A percentile compares a stretch with the other conserved stretches of the same genome.
These are phyloP conservation scores for Drosophila triauraria DNA, from an alignment of 1,140 invertebrate species.

Conservation along the genomic window DNA sequence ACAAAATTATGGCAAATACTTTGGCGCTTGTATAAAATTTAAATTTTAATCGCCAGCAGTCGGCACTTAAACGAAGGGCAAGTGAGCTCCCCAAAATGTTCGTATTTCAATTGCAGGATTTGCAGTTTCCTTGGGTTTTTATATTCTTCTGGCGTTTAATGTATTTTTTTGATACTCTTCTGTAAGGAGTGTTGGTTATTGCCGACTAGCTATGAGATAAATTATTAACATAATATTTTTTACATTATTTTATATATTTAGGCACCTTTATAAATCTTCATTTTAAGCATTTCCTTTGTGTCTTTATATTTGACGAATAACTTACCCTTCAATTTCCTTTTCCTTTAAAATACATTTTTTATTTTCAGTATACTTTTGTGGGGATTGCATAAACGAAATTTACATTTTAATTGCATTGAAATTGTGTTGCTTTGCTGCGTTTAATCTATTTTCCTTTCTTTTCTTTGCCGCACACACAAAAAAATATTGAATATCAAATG, in stretches of 20 bases:
- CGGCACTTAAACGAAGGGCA: constrained; percentile 11
- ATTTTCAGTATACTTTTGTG: constrained; percentile 18
- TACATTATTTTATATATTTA: background rate
- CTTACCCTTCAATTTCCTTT: constrained; percentile 13
- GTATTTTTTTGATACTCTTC: background rate
- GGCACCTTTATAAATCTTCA: background rate
- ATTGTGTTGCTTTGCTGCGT: constrained; percentile 60
- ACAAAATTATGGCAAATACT: constrained; percentile 75
- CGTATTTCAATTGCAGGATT: constrained; percentile 14
- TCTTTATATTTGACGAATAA: background rate
- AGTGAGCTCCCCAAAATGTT: constrained; percentile 33
- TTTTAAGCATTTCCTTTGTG: background rate
- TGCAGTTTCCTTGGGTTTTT: background rate
- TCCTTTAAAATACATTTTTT: background rate
- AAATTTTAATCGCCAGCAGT: constrained; percentile 69
- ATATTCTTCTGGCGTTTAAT: background rate
- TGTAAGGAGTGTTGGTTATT: background rate
- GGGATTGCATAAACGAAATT: constrained; percentile 74
- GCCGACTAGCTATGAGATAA: background rate
- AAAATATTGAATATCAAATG: constrained; percentile 80
- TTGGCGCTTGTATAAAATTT: constrained; percentile 63
- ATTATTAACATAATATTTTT: background rate
- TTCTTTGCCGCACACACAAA: constrained; percentile 35
- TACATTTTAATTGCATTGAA: constrained; percentile 83
- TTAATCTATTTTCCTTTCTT: constrained; percentile 67